phyloP scores from a whole-genome alignment of 2,888 invertebrate species.

The Catotricha subobsoleta region DNA sequence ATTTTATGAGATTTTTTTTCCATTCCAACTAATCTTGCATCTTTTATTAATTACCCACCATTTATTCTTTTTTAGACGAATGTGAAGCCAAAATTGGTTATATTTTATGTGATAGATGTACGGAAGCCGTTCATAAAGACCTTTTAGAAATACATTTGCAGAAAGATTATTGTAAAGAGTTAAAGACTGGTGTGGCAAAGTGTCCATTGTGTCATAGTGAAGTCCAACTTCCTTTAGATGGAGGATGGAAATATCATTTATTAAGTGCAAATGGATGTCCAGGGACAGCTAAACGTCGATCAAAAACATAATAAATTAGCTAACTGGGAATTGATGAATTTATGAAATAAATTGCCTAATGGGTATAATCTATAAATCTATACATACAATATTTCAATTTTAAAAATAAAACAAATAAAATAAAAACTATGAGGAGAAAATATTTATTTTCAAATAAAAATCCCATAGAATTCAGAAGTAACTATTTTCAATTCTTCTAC shows the following conservation, averaged over 20 bases:
- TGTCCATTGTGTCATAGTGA: slow-evolving; percentile 76
- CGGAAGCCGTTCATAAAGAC: slow-evolving; percentile 47
- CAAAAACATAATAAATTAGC: slow-evolving; percentile 5
- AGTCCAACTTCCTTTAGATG: slow-evolving; percentile 54
- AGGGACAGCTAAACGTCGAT: slow-evolving; percentile 28
- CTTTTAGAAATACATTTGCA: slow-evolving; percentile 44
- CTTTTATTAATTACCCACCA: too few species aligned
- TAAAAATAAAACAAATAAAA: too few species aligned
- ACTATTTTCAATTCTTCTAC: too few species aligned
- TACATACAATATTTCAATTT: too few species aligned
- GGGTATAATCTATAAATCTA: too few species aligned
- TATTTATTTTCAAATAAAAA: too few species aligned
- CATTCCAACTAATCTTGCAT: too few species aligned
- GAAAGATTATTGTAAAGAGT: slow-evolving; percentile 35
- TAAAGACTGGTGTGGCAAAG: slow-evolving; percentile 45
- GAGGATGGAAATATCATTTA: slow-evolving; percentile 62
- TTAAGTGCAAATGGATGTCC: slow-evolving; percentile 25
- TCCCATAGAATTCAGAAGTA: too few species aligned
- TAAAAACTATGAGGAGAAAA: too few species aligned
- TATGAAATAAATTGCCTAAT: too few species aligned
- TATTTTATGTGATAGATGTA: slow-evolving; percentile 52
- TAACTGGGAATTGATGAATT: too few species aligned
- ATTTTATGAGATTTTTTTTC: too few species aligned
- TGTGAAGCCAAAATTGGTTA: slow-evolving; percentile 54
- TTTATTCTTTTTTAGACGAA: slow-evolving; percentile 34